These are phyloP conservation scores for Pterobdella sp. DNA, from an alignment of 2,888 invertebrate species.

Conservation along the genomic window DNA sequence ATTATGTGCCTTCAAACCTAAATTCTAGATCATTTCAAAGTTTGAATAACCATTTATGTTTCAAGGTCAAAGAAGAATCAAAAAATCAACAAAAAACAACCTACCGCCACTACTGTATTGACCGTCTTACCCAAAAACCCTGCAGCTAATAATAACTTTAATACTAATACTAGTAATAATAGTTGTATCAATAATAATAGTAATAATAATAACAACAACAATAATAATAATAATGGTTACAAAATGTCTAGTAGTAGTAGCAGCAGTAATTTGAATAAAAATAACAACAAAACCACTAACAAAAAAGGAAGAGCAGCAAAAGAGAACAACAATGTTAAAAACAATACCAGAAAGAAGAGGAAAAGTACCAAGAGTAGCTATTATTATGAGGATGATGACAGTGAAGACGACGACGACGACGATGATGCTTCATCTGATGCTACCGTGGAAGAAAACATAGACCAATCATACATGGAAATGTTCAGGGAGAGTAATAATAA, in stretches of 20 bases:
- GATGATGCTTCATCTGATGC: conserved; percentile 24
- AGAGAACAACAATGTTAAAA: not conserved
- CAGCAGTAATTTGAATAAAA: not conserved
- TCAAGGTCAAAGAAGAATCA: not conserved
- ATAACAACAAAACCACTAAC: not conserved
- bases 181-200: not conserved
- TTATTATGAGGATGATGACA: not conserved
- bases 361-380: not conserved
- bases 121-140: no score
- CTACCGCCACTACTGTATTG: not conserved
- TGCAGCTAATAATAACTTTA: not conserved
- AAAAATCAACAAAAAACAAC: not conserved
- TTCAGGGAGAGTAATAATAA: not conserved
- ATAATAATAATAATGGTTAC: not conserved
- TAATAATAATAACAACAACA: not conserved
- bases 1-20: no score
- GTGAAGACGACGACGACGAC: conserved; percentile 5
- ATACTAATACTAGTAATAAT: not conserved
- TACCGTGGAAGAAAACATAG: conserved; percentile 26
- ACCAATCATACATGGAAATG: conserved; percentile 5
- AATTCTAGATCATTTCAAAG: no score
- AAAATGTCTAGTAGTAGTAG: not conserved
- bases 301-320: not conserved
- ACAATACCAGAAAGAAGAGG: not conserved
- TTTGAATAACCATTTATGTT: not conserved